phyloP scores from a whole-genome alignment of 2,888 invertebrate genomes.

The Diarsia mendica region DNA sequence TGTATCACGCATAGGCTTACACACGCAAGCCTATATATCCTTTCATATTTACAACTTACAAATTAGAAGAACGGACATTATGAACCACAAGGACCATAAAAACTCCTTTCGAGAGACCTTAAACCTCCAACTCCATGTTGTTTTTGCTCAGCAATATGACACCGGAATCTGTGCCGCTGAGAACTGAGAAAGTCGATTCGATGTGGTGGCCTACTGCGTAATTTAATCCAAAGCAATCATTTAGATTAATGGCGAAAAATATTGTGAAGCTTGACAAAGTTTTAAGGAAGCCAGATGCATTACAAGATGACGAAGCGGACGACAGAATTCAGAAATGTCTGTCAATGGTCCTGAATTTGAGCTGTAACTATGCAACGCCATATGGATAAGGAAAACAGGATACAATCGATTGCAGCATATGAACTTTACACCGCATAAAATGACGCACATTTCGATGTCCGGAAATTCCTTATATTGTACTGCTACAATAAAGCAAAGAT shows the following conservation, averaged over 20 bases:
- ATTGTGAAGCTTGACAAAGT: constrained; percentile 19
- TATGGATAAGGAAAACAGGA: not conserved
- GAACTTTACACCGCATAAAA: not conserved
- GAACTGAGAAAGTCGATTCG: constrained; percentile 72
- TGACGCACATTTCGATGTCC: not conserved
- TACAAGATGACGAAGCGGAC: not conserved
- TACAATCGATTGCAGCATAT: constrained; percentile 3
- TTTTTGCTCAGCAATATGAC: constrained; percentile 75
- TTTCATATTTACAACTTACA: not conserved
- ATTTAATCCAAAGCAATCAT: constrained; percentile 77
- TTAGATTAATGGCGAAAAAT: constrained; percentile 55
- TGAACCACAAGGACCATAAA: constrained; percentile 41
- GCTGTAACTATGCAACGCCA: not conserved
- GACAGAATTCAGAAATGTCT: not conserved
- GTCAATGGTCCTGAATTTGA: not conserved
- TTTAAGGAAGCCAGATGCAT: not conserved
- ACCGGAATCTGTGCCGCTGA: constrained; percentile 79
- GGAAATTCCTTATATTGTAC: constrained; percentile 12
- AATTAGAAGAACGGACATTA: not conserved
- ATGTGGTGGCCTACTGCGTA: constrained; percentile 77
- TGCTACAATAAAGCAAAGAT: not conserved
- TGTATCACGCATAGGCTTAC: not conserved
- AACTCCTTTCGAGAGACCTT: constrained; percentile 28
- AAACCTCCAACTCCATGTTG: constrained; percentile 42
- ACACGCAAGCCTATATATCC: not conserved